Conservation (phyloP, 2,888 invertebrate species). For the Gerris lacustris region DNA sequence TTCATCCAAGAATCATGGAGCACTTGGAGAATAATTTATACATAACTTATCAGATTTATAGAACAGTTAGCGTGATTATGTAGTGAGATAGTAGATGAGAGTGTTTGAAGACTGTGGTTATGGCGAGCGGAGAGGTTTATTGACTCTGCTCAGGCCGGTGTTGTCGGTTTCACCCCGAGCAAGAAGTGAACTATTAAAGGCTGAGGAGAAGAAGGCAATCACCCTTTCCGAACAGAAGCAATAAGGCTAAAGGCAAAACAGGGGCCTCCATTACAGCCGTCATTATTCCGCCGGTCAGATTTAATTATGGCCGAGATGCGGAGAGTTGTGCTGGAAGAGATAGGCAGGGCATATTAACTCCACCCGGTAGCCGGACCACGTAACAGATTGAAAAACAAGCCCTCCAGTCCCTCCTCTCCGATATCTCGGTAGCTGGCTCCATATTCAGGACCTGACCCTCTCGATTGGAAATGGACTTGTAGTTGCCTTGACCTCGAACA, state of each 20-base stretch:
- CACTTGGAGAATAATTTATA: too few relatives aligned
- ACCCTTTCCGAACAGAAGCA: not conserved
- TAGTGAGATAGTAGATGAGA: too few relatives aligned
- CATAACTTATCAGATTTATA: too few relatives aligned
- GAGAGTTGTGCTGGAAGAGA: not conserved
- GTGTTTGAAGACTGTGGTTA: not conserved
- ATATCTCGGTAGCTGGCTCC: not conserved
- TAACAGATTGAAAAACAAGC: slow-evolving; percentile 5
- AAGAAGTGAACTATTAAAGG: not conserved
- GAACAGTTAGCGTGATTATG: too few relatives aligned
- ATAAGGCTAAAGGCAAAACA: slow-evolving; percentile 2
- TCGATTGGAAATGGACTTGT: slow-evolving; percentile 1
- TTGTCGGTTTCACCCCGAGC: not conserved
- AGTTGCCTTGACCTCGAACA: slow-evolving; percentile 1
- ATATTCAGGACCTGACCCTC: slow-evolving; percentile 3
- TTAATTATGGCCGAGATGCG: slow-evolving; percentile 1
- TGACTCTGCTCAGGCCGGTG: not conserved
- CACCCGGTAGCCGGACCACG: not conserved
- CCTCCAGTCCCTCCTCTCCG: not conserved
- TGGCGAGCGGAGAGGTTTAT: not conserved
- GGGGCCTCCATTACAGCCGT: not conserved
- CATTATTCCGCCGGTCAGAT: slow-evolving; percentile 3
- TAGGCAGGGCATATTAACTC: not conserved
- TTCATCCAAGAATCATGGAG: too few relatives aligned
- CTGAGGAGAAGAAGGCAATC: not conserved